phyloP scores from a whole-genome alignment of 2,888 invertebrate species.

The Tholera decimalis region DNA sequence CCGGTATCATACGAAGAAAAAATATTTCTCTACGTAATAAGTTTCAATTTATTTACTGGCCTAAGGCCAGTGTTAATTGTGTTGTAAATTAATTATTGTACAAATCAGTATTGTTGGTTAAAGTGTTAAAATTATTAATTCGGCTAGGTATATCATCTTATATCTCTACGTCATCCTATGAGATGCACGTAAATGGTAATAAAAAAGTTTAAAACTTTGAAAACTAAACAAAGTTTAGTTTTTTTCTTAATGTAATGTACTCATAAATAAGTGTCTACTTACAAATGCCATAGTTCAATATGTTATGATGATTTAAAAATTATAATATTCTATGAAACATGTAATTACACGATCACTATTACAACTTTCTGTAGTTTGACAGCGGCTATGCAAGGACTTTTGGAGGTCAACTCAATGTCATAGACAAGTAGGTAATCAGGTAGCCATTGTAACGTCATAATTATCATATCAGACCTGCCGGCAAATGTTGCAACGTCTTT shows the following conservation, averaged over 20 bases:
- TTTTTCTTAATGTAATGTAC: background rate
- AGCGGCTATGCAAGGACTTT: constrained; percentile 77
- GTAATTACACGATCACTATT: constrained; percentile 42
- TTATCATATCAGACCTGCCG: constrained; percentile 31
- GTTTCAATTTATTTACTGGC: constrained; percentile 12
- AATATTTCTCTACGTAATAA: background rate
- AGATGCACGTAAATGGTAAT: background rate
- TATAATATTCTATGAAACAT: constrained; percentile 19
- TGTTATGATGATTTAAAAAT: constrained; percentile 22
- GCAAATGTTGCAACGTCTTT: constrained; percentile 19
- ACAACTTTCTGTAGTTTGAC: constrained; percentile 73
- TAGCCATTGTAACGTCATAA: constrained; percentile 69
- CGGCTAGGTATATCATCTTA: background rate
- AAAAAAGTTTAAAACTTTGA: constrained; percentile 20
- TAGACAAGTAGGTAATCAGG: constrained; percentile 67
- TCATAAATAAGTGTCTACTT: constrained; percentile 64
- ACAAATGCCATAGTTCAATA: constrained; percentile 81
- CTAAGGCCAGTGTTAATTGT: background rate
- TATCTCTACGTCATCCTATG: background rate
- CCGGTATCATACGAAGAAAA: background rate
- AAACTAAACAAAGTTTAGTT: constrained; percentile 47
- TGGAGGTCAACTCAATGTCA: constrained; percentile 88
- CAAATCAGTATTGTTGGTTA: background rate
- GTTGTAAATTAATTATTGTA: constrained; percentile 1
- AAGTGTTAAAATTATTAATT: background rate